Conservation (phyloP, 2,113 vertebrate genomes). For the Sula dactylatra region DNA sequence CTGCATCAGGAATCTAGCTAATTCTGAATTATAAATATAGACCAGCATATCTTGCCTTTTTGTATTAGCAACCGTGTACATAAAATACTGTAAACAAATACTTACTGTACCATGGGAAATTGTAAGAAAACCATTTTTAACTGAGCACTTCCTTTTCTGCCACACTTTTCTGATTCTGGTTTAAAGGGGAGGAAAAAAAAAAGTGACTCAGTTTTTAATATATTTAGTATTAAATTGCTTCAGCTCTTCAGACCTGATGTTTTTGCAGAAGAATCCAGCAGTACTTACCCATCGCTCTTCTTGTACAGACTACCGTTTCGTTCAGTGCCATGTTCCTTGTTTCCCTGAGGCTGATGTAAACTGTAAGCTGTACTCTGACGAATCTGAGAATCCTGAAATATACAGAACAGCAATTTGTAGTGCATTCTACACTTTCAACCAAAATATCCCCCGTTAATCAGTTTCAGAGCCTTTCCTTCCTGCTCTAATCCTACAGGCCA, state of each 20-base stretch:
- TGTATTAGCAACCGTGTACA: constrained; percentile 46
- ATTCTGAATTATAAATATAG: constrained; percentile 54
- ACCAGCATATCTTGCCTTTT: constrained; percentile 14
- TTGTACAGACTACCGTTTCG: constrained; percentile 91
- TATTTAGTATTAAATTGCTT: not conserved
- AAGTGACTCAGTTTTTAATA: not conserved
- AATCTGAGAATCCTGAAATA: constrained; percentile 89
- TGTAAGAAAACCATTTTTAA: constrained; percentile 91
- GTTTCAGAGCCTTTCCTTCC: not conserved
- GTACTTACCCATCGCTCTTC: constrained; percentile 92
- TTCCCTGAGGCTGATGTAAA: constrained; percentile 97
- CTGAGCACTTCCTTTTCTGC: constrained; percentile 96
- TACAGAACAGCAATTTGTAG: not conserved
- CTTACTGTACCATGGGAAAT: constrained; percentile 95
- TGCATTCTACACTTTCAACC: not conserved
- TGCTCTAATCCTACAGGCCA: not conserved
- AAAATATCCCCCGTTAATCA: not conserved
- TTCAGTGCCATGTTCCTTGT: constrained; percentile 97
- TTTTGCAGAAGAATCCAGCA: not conserved
- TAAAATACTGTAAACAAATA: constrained; percentile 67
- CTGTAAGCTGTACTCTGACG: constrained; percentile 94
- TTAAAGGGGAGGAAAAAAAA: not conserved
- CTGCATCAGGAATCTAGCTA: not conserved
- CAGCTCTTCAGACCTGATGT: not conserved
- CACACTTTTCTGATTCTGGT: constrained; percentile 93